These are phyloP conservation scores for Ivindomyrus marchei DNA, from an alignment of 2,113 vertebrate genomes.

Conservation along the genomic window DNA sequence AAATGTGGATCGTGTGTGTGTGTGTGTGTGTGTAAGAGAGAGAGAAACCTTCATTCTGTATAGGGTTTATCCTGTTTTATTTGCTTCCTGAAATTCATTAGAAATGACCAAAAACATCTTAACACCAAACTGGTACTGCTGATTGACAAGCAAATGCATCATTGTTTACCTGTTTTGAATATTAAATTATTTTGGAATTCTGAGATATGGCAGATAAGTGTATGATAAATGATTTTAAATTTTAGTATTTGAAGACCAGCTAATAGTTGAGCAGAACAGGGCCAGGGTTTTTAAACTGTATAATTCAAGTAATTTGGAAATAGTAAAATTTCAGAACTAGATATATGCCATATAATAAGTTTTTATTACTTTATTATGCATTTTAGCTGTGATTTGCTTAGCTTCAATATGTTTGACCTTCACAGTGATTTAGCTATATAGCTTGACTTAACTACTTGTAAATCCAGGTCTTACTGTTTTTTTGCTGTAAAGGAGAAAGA, in stretches of 20 bases:
- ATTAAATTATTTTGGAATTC: background rate
- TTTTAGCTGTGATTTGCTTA: background rate
- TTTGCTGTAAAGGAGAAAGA: background rate
- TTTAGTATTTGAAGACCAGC: background rate
- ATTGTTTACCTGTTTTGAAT: background rate
- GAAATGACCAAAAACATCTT: background rate
- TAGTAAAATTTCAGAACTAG: background rate
- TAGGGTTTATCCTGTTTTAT: background rate
- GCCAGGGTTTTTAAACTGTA: background rate
- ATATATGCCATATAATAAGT: background rate
- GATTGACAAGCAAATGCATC: background rate
- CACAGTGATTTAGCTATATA: background rate
- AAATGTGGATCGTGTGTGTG: background rate
- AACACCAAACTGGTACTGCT: background rate
- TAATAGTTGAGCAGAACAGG: background rate
- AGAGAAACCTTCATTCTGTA: background rate
- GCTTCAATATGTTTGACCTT: background rate
- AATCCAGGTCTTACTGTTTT: background rate
- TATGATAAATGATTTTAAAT: background rate
- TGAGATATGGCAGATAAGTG: background rate
- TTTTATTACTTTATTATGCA: background rate
- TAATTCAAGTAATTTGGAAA: background rate
- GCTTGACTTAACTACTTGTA: background rate
- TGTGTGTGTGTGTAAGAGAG: background rate
- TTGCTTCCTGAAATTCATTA: background rate